Percentiles rank a stretch among this genome's conserved stretches.
Evolutionary conservation across 1,140 invertebrate genomes (phyloP).

Genomic region (Brevipalpus yothersi): DNA sequence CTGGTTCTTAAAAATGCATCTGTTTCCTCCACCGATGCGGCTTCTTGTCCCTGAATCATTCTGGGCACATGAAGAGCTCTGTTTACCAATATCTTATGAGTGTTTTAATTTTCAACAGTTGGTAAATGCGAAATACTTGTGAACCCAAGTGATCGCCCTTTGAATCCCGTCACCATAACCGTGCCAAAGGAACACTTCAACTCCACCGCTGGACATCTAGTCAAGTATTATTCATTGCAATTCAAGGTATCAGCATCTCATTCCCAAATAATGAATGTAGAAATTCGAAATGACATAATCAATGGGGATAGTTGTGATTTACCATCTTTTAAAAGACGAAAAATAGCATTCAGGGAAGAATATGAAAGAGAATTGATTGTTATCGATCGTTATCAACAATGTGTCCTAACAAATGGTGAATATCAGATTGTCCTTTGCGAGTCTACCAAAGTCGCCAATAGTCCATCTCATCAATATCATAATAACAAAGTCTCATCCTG

Average conservation of each 20-base stretch:
- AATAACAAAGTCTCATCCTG: not conserved
- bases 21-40: too few relatives aligned
- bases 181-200: constrained; percentile 61
- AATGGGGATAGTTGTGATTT: not conserved
- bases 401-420: constrained; percentile 57
- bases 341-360: constrained; percentile 34
- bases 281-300: constrained; percentile 1
- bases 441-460: constrained; percentile 1
- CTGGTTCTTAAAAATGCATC: too few relatives aligned
- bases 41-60: too few relatives aligned
- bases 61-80: too few relatives aligned
- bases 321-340: constrained; percentile 13
- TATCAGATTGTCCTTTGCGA: constrained; percentile 64
- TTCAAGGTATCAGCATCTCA: constrained; percentile 33
- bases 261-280: not conserved
- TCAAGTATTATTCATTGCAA: constrained; percentile 62
- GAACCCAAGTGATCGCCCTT: constrained; percentile 40
- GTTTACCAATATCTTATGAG: too few relatives aligned
- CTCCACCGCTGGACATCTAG: constrained; percentile 49
- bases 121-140: constrained; percentile 49
- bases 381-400: constrained; percentile 67
- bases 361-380: constrained; percentile 51
- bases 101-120: constrained; percentile 21
- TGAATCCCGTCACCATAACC: constrained; percentile 35
- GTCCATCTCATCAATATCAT: not conserved